Base-by-base conservation (phyloP, 37 sponge, comb jelly and placozoan genomes). In the Halisarca cf. caerulea region DNA sequence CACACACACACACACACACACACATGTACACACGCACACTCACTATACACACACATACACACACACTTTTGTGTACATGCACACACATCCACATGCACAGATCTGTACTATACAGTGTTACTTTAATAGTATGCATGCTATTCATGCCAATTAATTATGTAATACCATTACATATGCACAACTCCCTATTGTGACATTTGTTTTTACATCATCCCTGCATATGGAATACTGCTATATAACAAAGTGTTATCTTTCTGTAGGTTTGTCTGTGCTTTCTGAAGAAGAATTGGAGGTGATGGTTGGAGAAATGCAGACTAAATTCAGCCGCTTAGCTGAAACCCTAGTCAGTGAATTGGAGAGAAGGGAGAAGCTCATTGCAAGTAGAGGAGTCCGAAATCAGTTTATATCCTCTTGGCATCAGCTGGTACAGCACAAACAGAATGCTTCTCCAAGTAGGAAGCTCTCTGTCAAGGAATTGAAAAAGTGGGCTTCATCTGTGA, bases 221-320 rank as follows among this genome's bases (percentile, higher is more conserved):
- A n/a, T n/a, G n/a, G n/a, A n/a, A n/a, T n/a, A n/a, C n/a, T n/a
- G n/a, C n/a, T n/a, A n/a, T n/a, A n/a, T n/a, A n/a, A n/a, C n/a
- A n/a, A n/a, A n/a, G n/a, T n/a, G n/a, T n/a, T n/a, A n/a, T 39
- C 45, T 7, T 77, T 78, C 27, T 25, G 9, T 61, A 94, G 94
- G 94, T n/a, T 54, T 94, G 21, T 79, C 88, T 9, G 34, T 47
- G 17, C 44, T 94, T 53, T 58, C 75, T 80, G 84, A 34, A 27
- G 77, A 44, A 8, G 94, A 94, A 24, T 61, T 94, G 51, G 27
- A 54, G 25, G 14, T 3, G 11, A 90, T 94, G 94, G 28, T 38
- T 39, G 83, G 75, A 17, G 94, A 94, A 62, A 88, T 94, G 89
- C 33, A 80, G 17, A 66, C 47, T 0, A 90, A 94, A 53, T 84